Percentiles rank a stretch among this genome's conserved stretches.
These are phyloP conservation scores for Eupeodes latifasciatus DNA, from an alignment of 2,888 invertebrate genomes.

Conservation along the genomic window DNA sequence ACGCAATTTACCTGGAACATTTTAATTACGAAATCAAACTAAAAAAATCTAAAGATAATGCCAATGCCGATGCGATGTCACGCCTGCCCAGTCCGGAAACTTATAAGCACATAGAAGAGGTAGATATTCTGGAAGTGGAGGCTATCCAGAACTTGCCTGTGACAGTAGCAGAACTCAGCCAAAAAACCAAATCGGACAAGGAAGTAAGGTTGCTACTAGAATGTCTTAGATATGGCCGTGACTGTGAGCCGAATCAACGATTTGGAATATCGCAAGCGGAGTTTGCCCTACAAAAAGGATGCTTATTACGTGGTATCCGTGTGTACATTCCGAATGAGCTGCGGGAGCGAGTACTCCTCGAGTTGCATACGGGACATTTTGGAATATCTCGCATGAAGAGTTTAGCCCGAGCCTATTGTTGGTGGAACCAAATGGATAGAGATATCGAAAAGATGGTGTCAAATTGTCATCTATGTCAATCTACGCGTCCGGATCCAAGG, in stretches of 20 bases:
- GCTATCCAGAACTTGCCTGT: constrained; percentile 66
- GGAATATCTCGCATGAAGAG: constrained; percentile 71
- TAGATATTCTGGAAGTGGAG: constrained; percentile 60
- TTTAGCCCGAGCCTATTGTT: constrained; percentile 76
- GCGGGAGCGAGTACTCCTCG: constrained; percentile 59
- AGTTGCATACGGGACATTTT: constrained; percentile 71
- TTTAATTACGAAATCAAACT: constrained; percentile 73
- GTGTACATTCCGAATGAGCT: constrained; percentile 68
- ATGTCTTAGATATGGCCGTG: constrained; percentile 50
- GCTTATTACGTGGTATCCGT: constrained; percentile 63
- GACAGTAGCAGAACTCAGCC: constrained; percentile 39
- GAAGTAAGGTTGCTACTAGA: constrained; percentile 43
- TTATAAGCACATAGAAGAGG: constrained; percentile 33
- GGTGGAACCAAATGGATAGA: constrained; percentile 71
- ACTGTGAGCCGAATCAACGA: constrained; percentile 40
- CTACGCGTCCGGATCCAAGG: constrained; percentile 37
- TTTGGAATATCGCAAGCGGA: constrained; percentile 55
- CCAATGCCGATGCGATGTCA: not conserved
- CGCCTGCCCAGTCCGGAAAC: constrained; percentile 48
- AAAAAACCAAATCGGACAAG: constrained; percentile 34
- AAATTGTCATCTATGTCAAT: constrained; percentile 69
- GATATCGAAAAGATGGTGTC: constrained; percentile 61
- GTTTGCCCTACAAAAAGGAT: constrained; percentile 73
- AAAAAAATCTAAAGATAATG: constrained; percentile 38
- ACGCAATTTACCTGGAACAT: constrained; percentile 62